Evolutionary conservation across 2,888 invertebrate species (phyloP).

Genomic region (Hirtodrosophila alboralis): DNA sequence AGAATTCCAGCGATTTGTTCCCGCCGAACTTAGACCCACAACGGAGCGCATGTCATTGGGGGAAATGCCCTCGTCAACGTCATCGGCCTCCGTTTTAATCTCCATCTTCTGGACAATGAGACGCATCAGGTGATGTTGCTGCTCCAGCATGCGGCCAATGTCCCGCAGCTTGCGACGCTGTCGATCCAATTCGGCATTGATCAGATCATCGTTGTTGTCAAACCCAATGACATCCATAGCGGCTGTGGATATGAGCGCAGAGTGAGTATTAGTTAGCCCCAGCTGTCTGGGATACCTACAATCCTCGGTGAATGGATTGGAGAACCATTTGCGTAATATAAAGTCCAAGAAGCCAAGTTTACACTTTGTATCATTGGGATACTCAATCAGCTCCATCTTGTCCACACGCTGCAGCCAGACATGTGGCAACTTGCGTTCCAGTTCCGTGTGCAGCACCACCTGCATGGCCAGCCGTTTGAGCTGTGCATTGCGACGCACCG

Average conservation of each 20-base stretch:
- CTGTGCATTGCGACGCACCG: conserved; percentile 94
- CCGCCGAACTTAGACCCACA: conserved; percentile 74
- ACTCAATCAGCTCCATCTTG: conserved; percentile 91
- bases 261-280: background rate
- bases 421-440: conserved; percentile 93
- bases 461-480: conserved; percentile 96
- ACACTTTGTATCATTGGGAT: conserved; percentile 91
- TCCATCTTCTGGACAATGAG: conserved; percentile 94
- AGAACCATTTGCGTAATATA: conserved; percentile 91
- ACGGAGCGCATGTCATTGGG: conserved; percentile 86
- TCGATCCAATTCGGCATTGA: conserved; percentile 89
- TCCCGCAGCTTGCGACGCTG: conserved; percentile 90
- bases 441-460: conserved; percentile 94
- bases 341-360: conserved; percentile 91
- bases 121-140: conserved; percentile 90
- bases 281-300: conserved; percentile 84
- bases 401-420: conserved; percentile 91
- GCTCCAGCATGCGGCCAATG: conserved; percentile 88
- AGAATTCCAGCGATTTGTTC: conserved; percentile 87
- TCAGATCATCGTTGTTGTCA: conserved; percentile 89
- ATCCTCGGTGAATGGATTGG: conserved; percentile 91
- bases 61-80: conserved; percentile 92
- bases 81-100: conserved; percentile 94
- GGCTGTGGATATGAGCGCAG: conserved; percentile 59
- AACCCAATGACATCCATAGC: conserved; percentile 87